A percentile compares a stretch with the other conserved stretches of the same genome.
phyloP scores from a whole-genome alignment of 1,140 invertebrate species.

The Ganaspis sp. region DNA sequence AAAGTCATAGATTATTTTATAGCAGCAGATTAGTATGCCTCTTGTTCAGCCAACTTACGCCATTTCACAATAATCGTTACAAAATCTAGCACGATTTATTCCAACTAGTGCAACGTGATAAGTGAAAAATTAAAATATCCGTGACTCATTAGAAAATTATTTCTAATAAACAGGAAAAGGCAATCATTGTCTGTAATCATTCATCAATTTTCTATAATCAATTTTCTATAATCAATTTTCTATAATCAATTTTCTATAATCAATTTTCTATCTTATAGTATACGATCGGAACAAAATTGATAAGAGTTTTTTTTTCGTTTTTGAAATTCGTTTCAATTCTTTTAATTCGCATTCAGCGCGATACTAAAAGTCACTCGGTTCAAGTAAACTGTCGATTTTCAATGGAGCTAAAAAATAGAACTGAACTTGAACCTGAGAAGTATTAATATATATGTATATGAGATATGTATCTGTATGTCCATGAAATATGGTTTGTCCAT shows the following conservation, averaged over 20 bases:
- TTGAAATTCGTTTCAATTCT: too few relatives aligned
- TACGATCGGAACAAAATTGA: too few relatives aligned
- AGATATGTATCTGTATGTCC: slow-evolving; percentile 10
- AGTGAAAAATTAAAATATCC: slow-evolving; percentile 11
- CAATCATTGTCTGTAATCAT: too few relatives aligned
- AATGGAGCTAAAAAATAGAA: too few relatives aligned
- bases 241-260: too few relatives aligned
- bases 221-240: too few relatives aligned
- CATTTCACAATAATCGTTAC: slow-evolving; percentile 56
- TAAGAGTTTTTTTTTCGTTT: too few relatives aligned
- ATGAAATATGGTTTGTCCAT: slow-evolving; percentile 27
- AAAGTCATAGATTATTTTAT: slow-evolving; percentile 50
- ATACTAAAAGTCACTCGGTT: background rate
- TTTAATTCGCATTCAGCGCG: background rate
- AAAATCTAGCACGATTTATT: slow-evolving; percentile 45
- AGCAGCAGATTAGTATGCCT: slow-evolving; percentile 36
- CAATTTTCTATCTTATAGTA: too few relatives aligned
- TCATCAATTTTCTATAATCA: too few relatives aligned
- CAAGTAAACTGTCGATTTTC: too few relatives aligned
- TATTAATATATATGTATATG: slow-evolving; percentile 28
- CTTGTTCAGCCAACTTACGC: slow-evolving; percentile 43
- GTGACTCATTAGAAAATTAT: background rate
- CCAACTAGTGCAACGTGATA: background rate
- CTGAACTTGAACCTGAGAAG: slow-evolving; percentile 15
- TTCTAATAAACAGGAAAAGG: background rate